Evolutionary conservation across 2,797 vertebrate genomes (phyloP).

Genomic region (Rallus crepitans): DNA sequence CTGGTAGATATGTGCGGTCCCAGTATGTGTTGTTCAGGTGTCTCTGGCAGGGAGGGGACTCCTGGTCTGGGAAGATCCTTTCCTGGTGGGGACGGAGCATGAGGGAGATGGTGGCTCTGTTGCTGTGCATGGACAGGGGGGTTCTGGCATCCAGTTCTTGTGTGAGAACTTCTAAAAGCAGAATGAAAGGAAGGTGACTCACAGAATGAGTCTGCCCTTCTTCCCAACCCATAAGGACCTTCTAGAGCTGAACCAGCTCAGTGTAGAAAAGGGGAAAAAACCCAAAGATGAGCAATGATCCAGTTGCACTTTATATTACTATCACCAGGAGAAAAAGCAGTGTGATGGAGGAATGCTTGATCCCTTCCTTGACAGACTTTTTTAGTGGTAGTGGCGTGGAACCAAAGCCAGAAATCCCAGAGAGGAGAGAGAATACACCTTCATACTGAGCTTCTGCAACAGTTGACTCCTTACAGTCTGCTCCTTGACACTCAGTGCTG

Average conservation of each 20-base stretch:
- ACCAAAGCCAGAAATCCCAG: neutral
- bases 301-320: neutral
- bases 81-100: neutral
- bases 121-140: rapidly evolving
- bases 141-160: neutral
- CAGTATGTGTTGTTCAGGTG: neutral
- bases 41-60: neutral
- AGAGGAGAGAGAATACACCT: neutral
- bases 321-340: neutral
- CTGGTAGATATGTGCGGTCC: neutral
- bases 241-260: neutral
- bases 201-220: neutral
- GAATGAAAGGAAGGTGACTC: neutral
- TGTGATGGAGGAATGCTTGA: neutral
- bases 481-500: neutral
- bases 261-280: neutral
- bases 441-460: rapidly evolving
- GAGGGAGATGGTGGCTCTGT: neutral
- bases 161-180: neutral
- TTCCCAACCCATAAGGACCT: neutral
- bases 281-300: neutral
- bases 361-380: neutral
- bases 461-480: neutral
- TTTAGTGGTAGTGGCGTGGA: neutral
- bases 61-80: too few relatives aligned